Evolutionary conservation across 2,888 invertebrate genomes (phyloP).

Genomic region (Eupithecia subumbrata): DNA sequence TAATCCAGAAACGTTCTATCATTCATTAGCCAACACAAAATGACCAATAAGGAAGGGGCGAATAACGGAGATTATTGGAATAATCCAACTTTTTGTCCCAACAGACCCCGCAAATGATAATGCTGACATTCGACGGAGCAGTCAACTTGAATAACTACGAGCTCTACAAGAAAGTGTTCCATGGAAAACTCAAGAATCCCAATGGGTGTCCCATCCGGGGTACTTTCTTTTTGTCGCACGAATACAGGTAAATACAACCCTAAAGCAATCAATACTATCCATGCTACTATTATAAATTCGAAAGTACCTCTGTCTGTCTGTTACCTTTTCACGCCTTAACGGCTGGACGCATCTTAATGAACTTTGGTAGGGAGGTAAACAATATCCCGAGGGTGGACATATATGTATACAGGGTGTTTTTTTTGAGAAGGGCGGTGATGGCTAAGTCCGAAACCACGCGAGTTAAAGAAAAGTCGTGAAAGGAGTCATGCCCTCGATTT

Average conservation of each 20-base stretch:
- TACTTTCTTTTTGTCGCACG: slow-evolving; percentile 97
- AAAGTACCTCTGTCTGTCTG: too few species aligned
- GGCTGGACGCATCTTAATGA: too few species aligned
- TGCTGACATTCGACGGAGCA: slow-evolving; percentile 96
- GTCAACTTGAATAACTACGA: slow-evolving; percentile 96
- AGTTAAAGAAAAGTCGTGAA: too few species aligned
- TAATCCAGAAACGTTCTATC: not conserved
- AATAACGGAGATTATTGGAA: not conserved
- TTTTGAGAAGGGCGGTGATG: too few species aligned
- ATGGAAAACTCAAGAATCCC: slow-evolving; percentile 91
- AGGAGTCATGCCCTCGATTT: too few species aligned
- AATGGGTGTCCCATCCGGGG: slow-evolving; percentile 95
- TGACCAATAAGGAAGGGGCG: not conserved
- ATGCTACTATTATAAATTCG: too few species aligned
- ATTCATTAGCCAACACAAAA: not conserved
- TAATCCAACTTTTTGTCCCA: slow-evolving; percentile 13
- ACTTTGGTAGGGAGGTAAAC: too few species aligned
- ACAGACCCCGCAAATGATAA: slow-evolving; percentile 96
- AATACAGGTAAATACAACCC: slow-evolving; percentile 84
- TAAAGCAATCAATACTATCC: slow-evolving; percentile 2
- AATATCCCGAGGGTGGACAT: too few species aligned
- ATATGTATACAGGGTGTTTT: too few species aligned
- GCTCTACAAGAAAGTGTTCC: slow-evolving; percentile 93
- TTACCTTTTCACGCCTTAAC: too few species aligned
- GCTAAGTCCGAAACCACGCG: too few species aligned